A percentile compares a stretch with the other conserved stretches of the same genome.
phyloP scores from a whole-genome alignment of 92 coral and sea anemone genomes.

The Hydrozoanthus gracilis region DNA sequence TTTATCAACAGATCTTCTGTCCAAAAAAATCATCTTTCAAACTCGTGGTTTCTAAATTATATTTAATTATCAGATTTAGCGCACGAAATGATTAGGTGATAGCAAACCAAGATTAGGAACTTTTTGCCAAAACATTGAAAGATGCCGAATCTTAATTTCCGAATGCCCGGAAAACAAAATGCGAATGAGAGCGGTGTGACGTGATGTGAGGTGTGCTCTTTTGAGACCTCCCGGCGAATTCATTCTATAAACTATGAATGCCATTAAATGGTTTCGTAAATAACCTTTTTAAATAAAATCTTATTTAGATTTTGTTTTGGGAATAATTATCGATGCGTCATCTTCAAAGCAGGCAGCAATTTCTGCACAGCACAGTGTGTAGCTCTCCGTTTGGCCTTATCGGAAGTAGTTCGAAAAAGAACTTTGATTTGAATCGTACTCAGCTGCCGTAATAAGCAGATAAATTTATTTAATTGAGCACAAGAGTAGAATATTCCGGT shows the following conservation, averaged over 20 bases:
- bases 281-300: constrained; percentile 5
- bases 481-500: not conserved
- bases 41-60: not conserved
- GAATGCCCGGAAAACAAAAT: constrained; percentile 26
- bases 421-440: not conserved
- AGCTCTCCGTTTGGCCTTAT: not conserved
- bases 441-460: not conserved
- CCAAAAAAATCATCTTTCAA: not conserved
- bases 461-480: not conserved
- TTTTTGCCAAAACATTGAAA: not conserved
- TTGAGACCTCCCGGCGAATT: constrained; percentile 11
- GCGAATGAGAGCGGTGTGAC: constrained; percentile 6
- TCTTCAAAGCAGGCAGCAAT: not conserved
- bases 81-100: not conserved
- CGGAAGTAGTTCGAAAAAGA: not conserved
- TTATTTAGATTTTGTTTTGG: constrained; percentile 13
- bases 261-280: constrained; percentile 13
- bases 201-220: not conserved
- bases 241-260: constrained; percentile 15
- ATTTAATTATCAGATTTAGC: not conserved
- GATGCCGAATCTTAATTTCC: constrained; percentile 23
- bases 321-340: not conserved
- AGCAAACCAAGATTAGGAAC: not conserved
- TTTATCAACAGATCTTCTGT: not conserved
- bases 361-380: not conserved